Base-by-base conservation (phyloP, 2,797 vertebrate species). In the Oophaga sylvatica region DNA sequence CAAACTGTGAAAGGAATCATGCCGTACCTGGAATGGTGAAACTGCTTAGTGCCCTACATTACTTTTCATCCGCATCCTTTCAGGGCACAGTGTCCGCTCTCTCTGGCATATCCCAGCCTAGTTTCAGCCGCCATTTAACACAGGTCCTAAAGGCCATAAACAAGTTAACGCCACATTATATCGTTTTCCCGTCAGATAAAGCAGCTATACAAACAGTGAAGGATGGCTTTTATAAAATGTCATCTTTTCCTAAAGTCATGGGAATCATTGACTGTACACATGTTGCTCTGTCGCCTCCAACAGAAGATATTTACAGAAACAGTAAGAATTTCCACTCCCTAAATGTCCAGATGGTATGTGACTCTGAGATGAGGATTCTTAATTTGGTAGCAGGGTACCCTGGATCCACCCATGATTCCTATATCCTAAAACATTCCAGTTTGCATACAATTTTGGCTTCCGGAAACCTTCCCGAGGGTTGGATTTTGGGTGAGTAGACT, bases 281-380 rank as follows among this genome's bases (percentile, higher is more conserved):
- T 48, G 88, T 89, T 62, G 88, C 88, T 35, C 75, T 89, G n/a
- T 89, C 88, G 9, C 88, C 88, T 31, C 88, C 88, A 41, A 89
- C 88, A 63, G 88, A 89, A 86, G 88, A 86, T 86, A 89, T 89
- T 83, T 89, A 89, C 80, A 89, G 88, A 78, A 89, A 89, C 80
- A 89, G 87, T 60, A 89, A 89, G 76, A 89, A 89, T 63, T 89
- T 89, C 53, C 87, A 89, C 73, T 89, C 87, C 0, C 71, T 89
- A 80, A 89, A 89, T 67, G 88, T 89, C 76, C 88, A 89, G n/a
- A 89, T 89, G 87, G 87, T 89, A 22, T 89, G 87, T 79, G 87
- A 62, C 29, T 77, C 80, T 22, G 87, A 89, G 26, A 89, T 89
- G 87, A 85, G 87, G 71, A 89, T 89, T 78, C 79, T 89, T 48